Percentiles rank a stretch among this genome's conserved stretches.
Evolutionary conservation across 35 echinoderm and acorn worm species (phyloP).

Genomic region (Amphiura filiformis): DNA sequence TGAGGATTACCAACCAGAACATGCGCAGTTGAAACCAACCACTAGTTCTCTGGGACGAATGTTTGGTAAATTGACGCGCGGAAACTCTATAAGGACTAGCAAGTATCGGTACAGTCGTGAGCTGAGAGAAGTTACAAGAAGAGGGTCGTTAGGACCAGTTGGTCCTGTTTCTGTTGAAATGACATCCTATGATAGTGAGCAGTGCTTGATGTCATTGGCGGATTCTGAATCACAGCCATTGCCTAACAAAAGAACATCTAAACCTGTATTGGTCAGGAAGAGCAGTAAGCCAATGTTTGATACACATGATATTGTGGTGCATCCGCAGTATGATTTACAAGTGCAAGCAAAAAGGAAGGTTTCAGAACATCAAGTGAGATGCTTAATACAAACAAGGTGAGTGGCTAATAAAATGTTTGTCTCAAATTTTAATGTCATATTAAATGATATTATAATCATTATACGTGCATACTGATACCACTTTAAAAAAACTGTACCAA

Average conservation of each 20-base stretch:
- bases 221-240: constrained; percentile 6
- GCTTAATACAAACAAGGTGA: constrained; percentile 83
- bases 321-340: constrained; percentile 55
- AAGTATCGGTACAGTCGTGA: constrained; percentile 90
- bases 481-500: too few relatives aligned
- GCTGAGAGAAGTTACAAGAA: constrained; percentile 59
- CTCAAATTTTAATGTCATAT: too few relatives aligned
- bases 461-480: too few relatives aligned
- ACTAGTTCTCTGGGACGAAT: constrained; percentile 55
- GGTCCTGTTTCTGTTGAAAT: too few relatives aligned
- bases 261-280: not conserved
- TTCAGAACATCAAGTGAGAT: constrained; percentile 89
- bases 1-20: constrained; percentile 39
- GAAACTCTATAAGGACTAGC: constrained; percentile 38
- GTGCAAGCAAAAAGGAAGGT: constrained; percentile 64
- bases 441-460: not conserved
- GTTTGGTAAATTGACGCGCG: constrained; percentile 69
- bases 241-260: not conserved
- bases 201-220: constrained; percentile 28
- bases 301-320: constrained; percentile 53
- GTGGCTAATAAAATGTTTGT: too few relatives aligned
- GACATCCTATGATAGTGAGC: constrained; percentile 27
- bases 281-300: constrained; percentile 37
- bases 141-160: constrained; percentile 38
- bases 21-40: constrained; percentile 14